Evolutionary conservation across 2,888 invertebrate species (phyloP).

Genomic region (Drosophila mulleri): DNA sequence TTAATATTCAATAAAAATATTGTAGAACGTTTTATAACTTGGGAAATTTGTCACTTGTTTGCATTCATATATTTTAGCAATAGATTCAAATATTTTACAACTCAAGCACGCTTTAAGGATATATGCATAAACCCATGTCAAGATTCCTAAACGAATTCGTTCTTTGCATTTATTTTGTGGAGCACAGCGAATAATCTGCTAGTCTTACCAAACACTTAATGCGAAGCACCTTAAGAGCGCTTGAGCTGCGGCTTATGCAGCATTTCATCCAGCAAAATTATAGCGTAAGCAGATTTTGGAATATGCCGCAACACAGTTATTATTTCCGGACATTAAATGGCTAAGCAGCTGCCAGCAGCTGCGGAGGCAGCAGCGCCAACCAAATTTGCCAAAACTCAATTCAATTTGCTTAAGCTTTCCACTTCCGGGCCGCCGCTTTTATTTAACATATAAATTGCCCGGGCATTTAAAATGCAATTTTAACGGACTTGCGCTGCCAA

Average conservation of each 20-base stretch:
- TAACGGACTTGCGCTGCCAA: slow-evolving; percentile 51
- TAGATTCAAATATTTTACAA: neutral
- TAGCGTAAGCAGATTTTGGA: slow-evolving; percentile 8
- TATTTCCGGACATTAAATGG: slow-evolving; percentile 15
- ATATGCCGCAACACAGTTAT: slow-evolving; percentile 9
- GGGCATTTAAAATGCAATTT: slow-evolving; percentile 69
- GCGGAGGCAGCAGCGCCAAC: neutral
- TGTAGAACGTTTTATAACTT: neutral
- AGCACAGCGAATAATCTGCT: neutral
- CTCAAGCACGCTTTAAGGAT: neutral
- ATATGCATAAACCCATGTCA: neutral
- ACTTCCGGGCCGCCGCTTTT: slow-evolving; percentile 38
- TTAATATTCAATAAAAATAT: neutral
- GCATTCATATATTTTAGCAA: neutral
- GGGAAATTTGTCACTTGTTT: neutral
- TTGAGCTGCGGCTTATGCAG: slow-evolving; percentile 1
- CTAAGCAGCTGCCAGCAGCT: slow-evolving; percentile 14
- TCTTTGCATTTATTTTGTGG: too few relatives aligned
- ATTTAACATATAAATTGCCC: slow-evolving; percentile 71
- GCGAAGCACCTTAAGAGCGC: neutral
- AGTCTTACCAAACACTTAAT: neutral
- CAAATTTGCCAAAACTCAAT: slow-evolving; percentile 28
- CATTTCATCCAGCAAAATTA: neutral
- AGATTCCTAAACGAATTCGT: neutral
- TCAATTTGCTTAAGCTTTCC: slow-evolving; percentile 53